These are phyloP conservation scores for Anomalospiza imberbis DNA, from an alignment of 2,797 vertebrate species.

Conservation along the genomic window DNA sequence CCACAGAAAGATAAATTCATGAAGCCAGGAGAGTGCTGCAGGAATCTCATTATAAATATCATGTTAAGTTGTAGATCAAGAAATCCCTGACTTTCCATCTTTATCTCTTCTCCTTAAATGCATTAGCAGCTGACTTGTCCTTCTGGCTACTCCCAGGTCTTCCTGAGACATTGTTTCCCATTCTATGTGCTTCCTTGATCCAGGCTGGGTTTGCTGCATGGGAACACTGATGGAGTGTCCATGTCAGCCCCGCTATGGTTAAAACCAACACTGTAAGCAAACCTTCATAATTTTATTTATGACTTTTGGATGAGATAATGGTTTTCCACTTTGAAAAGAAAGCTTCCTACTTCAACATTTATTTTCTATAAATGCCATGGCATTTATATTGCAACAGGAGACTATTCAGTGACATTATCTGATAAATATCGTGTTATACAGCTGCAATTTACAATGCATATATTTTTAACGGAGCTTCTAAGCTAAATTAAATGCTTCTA, in stretches of 20 bases:
- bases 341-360: conserved; percentile 31
- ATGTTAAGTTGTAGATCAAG: not conserved
- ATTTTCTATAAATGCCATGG: conserved; percentile 51
- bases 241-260: not conserved
- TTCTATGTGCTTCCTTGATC: not conserved
- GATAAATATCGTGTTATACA: conserved; percentile 64
- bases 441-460: conserved; percentile 65
- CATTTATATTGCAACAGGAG: conserved; percentile 65
- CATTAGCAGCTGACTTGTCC: not conserved
- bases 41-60: not conserved
- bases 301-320: conserved; percentile 43
- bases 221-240: not conserved
- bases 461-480: conserved; percentile 64
- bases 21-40: not conserved
- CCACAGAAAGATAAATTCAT: not conserved
- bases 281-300: conserved; percentile 34
- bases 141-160: not conserved
- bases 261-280: not conserved
- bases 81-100: not conserved
- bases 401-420: conserved; percentile 60
- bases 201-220: not conserved
- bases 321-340: conserved; percentile 55
- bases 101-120: not conserved
- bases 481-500: conserved; percentile 66
- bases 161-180: fast-evolving